Evolutionary conservation across 1,140 invertebrate species (phyloP), one percentile per base, ranked within the genome.

Genomic region (Monochamus saltuarius): DNA sequence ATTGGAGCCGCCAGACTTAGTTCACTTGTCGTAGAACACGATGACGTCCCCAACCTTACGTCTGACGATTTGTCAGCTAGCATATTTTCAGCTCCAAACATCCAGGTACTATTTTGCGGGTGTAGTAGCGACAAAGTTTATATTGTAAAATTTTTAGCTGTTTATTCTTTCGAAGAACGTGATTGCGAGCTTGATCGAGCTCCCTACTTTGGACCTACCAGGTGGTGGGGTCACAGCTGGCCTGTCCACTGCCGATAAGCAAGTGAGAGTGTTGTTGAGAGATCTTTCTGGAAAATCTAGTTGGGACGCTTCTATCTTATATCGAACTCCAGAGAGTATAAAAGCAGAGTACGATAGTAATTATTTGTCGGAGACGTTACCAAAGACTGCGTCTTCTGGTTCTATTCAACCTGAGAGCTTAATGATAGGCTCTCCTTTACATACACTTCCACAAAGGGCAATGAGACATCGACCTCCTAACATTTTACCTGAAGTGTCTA

Each of bases 271-370:
- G 16, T 81, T 99, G 9, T 78, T 98, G 46, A 82, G 96, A 34
- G 95, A 97, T 79, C 80, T 98, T n/a, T 89, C 91, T 46, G 95
- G 96, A n/a, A 98, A 97, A 79, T 91, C 92, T 49, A 95, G 91
- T 64, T 98, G 95, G 95, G 95, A 98, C 76, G 92, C 91, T 49
- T 92, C 93, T 0, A 89, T 95, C 43, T 79, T 98, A 0, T 94
- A 94, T 73, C 87, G 87, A 71, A 85, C 88, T 64, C 89, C 88
- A 0, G 73, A 68, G 43, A 53, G 42, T 42, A 40, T 55, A 16
- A 66, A 67, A 67, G 64, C 67, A 59, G 66, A 16, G n/a, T 42
- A 42, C n/a, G 19, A 37, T 6, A n/a, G 9, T n/a, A 42, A 42
- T 7, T 42, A 17, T 42, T 7, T 13, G 7, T 42, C 16, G 50